Percentiles rank a stretch among this genome's conserved stretches.
phyloP scores from a whole-genome alignment of 2,888 invertebrate species.

The Chirona hameri region DNA sequence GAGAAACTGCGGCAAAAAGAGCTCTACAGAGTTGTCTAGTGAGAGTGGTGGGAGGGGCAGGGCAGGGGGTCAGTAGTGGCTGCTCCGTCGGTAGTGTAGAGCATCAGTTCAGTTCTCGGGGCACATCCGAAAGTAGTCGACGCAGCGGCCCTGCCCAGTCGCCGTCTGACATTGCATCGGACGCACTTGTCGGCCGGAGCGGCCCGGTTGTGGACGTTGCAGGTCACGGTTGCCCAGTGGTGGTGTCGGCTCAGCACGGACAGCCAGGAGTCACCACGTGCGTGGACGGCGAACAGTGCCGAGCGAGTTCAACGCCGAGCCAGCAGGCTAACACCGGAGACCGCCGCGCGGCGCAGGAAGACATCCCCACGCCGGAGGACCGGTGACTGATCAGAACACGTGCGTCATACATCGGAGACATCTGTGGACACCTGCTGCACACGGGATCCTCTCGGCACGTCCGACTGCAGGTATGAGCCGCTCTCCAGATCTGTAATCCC shows the following conservation, averaged over 20 bases:
- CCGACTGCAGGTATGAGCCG: neutral
- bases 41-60: constrained; percentile 29
- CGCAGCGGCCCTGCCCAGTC: neutral
- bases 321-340: neutral
- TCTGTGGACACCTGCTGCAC: neutral
- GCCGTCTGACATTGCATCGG: neutral
- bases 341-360: neutral
- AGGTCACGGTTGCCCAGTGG: neutral
- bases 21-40: constrained; percentile 13
- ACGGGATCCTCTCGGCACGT: neutral
- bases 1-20: constrained; percentile 25
- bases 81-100: neutral
- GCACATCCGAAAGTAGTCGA: constrained; percentile 14
- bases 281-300: neutral
- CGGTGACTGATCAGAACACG: too few relatives aligned
- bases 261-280: neutral
- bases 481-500: neutral
- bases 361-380: neutral
- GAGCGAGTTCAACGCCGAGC: neutral
- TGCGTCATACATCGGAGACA: neutral
- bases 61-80: constrained; percentile 28
- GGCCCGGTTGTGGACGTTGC: neutral
- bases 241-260: neutral
- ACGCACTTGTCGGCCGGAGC: neutral
- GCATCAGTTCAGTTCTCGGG: constrained; percentile 24